Conservation (phyloP, 2,113 vertebrate genomes). For the Tenebrosternarchus preto region DNA sequence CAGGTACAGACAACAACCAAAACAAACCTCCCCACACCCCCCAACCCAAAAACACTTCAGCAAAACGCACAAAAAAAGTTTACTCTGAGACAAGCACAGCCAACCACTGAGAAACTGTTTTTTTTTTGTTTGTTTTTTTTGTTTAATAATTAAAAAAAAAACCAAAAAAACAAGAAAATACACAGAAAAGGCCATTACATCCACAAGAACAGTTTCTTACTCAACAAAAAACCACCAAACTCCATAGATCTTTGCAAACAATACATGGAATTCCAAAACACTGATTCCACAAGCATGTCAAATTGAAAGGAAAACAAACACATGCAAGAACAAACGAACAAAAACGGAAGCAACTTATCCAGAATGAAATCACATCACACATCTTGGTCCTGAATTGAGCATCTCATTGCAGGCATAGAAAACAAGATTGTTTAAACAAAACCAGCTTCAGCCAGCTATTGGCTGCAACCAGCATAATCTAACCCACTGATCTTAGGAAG, state of each 20-base stretch:
- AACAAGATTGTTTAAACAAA: slow-evolving; percentile 27
- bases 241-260: slow-evolving; percentile 48
- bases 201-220: slow-evolving; percentile 51
- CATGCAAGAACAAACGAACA: slow-evolving; percentile 44
- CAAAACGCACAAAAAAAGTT: slow-evolving; percentile 29
- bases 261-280: slow-evolving; percentile 43
- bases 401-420: slow-evolving; percentile 33
- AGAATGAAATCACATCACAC: slow-evolving; percentile 28
- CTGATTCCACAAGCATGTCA: slow-evolving; percentile 39
- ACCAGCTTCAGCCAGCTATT: slow-evolving; percentile 33
- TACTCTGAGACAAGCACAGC: slow-evolving; percentile 41
- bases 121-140: no score
- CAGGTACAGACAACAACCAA: slow-evolving; percentile 54
- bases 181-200: slow-evolving; percentile 44
- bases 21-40: not conserved
- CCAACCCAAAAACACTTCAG: not conserved
- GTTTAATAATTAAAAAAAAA: no score
- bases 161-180: slow-evolving; percentile 32
- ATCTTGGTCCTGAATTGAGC: slow-evolving; percentile 50
- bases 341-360: slow-evolving; percentile 13
- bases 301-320: slow-evolving; percentile 34
- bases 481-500: slow-evolving; percentile 24
- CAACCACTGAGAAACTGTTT: slow-evolving; percentile 46
- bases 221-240: slow-evolving; percentile 53
- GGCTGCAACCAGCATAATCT: slow-evolving; percentile 25